Evolutionary conservation across 2,113 vertebrate species (phyloP).

Genomic region (Candoia aspera): DNA sequence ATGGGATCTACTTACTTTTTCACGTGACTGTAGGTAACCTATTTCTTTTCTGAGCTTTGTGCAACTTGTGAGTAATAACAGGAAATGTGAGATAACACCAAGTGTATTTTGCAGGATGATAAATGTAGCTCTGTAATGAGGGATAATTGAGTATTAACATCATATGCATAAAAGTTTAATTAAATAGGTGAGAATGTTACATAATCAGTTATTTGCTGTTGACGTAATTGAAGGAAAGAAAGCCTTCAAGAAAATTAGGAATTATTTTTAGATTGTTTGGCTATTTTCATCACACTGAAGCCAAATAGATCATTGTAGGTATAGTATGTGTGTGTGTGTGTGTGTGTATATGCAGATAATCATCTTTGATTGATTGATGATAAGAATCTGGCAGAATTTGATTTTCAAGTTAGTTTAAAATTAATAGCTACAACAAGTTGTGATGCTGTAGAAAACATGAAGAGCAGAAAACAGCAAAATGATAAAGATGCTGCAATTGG

Average conservation of each 20-base stretch:
- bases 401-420: background rate
- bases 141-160: constrained; percentile 14
- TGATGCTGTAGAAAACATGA: background rate
- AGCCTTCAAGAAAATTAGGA: constrained; percentile 18
- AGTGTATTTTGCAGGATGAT: background rate
- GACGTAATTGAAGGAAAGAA: constrained; percentile 13
- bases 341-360: background rate
- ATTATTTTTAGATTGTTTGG: constrained; percentile 17
- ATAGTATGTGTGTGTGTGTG: no score
- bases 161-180: constrained; percentile 19
- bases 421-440: background rate
- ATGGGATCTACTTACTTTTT: background rate
- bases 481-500: background rate
- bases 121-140: constrained; percentile 21
- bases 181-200: background rate
- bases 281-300: background rate
- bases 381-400: background rate
- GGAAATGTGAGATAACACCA: constrained; percentile 16
- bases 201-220: background rate
- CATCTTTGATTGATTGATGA: background rate
- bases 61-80: constrained; percentile 16
- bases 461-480: background rate
- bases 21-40: background rate
- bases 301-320: background rate
- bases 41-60: background rate